A percentile compares a stretch with the other conserved stretches of the same genome.
These are phyloP conservation scores for Neodiprion virginianus DNA, from an alignment of 1,140 invertebrate genomes.

Conservation along the genomic window DNA sequence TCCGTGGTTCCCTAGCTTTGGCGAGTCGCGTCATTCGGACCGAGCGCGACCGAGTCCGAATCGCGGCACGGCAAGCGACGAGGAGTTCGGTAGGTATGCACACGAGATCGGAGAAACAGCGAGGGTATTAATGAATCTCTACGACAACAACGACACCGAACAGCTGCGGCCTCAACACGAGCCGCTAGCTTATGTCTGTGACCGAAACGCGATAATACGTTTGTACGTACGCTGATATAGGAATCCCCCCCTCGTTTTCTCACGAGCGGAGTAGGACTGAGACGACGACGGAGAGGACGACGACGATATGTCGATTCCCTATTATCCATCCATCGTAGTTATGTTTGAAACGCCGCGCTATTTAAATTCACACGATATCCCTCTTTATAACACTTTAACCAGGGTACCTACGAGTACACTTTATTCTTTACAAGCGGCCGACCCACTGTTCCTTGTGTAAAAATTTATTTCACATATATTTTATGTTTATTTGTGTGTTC, in stretches of 20 bases:
- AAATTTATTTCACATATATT: slow-evolving; percentile 40
- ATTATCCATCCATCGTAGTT: background rate
- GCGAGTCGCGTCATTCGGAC: background rate
- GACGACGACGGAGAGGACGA: background rate
- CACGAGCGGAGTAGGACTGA: background rate
- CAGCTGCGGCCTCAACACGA: background rate
- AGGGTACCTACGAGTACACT: slow-evolving; percentile 28
- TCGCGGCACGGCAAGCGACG: background rate
- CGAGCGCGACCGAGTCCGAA: too few relatives aligned
- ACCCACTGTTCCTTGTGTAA: slow-evolving; percentile 36
- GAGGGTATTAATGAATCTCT: background rate
- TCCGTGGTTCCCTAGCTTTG: background rate
- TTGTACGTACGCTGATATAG: background rate
- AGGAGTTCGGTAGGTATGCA: background rate
- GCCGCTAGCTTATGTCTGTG: background rate
- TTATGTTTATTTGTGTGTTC: slow-evolving; percentile 50
- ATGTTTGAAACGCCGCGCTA: slow-evolving; percentile 39
- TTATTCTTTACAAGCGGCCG: slow-evolving; percentile 33
- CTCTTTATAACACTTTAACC: slow-evolving; percentile 18
- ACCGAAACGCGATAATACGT: background rate
- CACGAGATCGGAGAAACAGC: background rate
- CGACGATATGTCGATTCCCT: background rate
- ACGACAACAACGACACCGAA: background rate
- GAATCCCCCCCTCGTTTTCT: background rate
- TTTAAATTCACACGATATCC: slow-evolving; percentile 42